These are phyloP conservation scores for Phycodurus eques DNA, from an alignment of 2,113 vertebrate species.

Conservation along the genomic window DNA sequence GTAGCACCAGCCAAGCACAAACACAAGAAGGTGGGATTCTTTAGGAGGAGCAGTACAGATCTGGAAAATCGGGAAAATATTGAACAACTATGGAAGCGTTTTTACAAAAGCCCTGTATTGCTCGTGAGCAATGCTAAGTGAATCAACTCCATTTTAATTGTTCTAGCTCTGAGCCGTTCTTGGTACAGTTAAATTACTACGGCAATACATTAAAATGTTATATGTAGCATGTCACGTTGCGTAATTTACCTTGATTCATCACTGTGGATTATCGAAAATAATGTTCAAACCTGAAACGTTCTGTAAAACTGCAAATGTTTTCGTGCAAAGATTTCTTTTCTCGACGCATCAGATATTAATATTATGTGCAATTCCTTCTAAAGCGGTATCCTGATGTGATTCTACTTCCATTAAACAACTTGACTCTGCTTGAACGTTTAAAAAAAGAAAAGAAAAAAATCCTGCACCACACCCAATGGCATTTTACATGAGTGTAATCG, in stretches of 20 bases:
- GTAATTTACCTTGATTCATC: slow-evolving; percentile 12
- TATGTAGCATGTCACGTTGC: slow-evolving; percentile 19
- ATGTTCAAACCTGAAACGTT: not conserved
- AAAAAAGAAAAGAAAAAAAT: no score
- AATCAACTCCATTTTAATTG: slow-evolving; percentile 27
- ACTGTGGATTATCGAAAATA: not conserved
- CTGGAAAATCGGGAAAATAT: slow-evolving; percentile 34
- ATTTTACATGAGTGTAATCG: no score
- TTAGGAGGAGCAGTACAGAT: slow-evolving; percentile 85
- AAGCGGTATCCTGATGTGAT: no score
- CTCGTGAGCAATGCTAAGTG: not conserved
- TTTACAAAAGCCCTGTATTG: not conserved
- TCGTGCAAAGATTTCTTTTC: not conserved
- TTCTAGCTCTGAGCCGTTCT: slow-evolving; percentile 2
- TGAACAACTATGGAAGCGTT: no score
- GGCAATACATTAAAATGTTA: not conserved
- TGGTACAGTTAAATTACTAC: slow-evolving; percentile 10
- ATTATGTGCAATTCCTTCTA: not conserved
- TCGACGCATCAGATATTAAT: not conserved
- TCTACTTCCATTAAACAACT: no score
- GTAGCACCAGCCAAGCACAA: slow-evolving; percentile 91
- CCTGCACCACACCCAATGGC: no score
- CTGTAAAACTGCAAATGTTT: not conserved
- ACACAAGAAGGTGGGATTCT: slow-evolving; percentile 89
- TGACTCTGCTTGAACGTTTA: no score